Conservation (phyloP, 2,113 vertebrate genomes). For the Neolamprologus tretocephalus region DNA sequence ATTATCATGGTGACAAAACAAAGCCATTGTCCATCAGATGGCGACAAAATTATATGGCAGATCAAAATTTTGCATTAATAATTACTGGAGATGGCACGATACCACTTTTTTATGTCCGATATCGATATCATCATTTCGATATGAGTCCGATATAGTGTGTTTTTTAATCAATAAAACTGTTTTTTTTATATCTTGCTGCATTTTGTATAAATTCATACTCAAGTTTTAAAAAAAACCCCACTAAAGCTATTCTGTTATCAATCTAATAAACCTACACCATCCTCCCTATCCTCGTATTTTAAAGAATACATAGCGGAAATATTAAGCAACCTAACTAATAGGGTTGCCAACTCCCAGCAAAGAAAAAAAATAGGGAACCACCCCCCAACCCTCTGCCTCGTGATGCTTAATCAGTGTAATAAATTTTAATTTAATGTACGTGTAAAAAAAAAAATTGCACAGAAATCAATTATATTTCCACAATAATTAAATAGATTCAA, state of each 20-base stretch:
- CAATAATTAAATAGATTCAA: too few species aligned
- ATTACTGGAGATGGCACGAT: background rate
- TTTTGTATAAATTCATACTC: background rate
- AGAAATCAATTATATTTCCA: too few species aligned
- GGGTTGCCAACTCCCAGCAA: too few species aligned
- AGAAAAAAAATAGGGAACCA: too few species aligned
- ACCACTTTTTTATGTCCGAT: background rate
- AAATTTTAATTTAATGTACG: too few species aligned
- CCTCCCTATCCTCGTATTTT: background rate
- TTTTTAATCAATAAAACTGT: background rate
- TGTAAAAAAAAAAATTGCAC: too few species aligned
- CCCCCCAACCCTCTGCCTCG: too few species aligned
- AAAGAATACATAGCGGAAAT: background rate
- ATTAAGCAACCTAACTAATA: background rate
- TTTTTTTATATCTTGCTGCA: background rate
- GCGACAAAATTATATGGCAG: background rate
- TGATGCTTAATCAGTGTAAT: too few species aligned
- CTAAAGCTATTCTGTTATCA: background rate
- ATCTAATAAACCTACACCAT: background rate
- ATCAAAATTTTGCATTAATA: background rate
- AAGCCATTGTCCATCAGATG: background rate
- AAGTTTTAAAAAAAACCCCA: rapidly evolving
- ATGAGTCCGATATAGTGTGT: background rate
- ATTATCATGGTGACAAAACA: background rate
- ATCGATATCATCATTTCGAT: background rate